Base-by-base conservation (phyloP, 2,113 vertebrate species). In the Apistogramma diplotaenia region DNA sequence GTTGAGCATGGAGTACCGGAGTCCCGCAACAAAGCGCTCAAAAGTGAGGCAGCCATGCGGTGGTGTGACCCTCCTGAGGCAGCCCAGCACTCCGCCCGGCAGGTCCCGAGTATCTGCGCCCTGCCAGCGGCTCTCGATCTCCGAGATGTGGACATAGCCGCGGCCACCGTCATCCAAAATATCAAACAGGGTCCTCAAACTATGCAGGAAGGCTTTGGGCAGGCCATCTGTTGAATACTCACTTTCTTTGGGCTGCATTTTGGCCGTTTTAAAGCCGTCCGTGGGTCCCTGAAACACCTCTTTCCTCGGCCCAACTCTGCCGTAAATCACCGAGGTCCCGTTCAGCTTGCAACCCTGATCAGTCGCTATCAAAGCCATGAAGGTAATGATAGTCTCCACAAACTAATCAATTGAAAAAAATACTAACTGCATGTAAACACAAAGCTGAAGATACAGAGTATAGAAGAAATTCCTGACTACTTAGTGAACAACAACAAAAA, bases 81-180 rank as follows among this genome's bases (percentile, higher is more conserved):
- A 96, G 76, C 95, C 91, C 87, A 98, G 91, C 51, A 98, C 98
- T 3, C 97, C 97, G n/a, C 94, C 92, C 31, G 98, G 97, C 59
- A 98, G 84, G 33, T 96, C 97, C 18, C 91, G 95, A 9, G 96
- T 94, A 73, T 97, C 97, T 0, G 96, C 93, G 2, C 97, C 97
- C 62, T 94, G 95, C 98, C 98, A 99, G 67, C 98, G 97, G 70
- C 95, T 96, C 94, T 99, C 97, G 67, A 99, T 99, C 95, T 99
- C 98, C 27, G 95, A 95, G 2, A 99, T 94, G 91, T 98, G 98
- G 27, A 99, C 96, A 49, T 92, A 97, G 0, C 98, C 98, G 4
- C 96, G 93, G 16, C 94, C 94, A 4, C 91, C 93, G 56, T 99
- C 98, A 86, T 99, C 98, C 88, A 99, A 89, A 78, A 99, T 99